Base-by-base conservation (phyloP, 2,113 vertebrate species). In the Myotis davidii region DNA sequence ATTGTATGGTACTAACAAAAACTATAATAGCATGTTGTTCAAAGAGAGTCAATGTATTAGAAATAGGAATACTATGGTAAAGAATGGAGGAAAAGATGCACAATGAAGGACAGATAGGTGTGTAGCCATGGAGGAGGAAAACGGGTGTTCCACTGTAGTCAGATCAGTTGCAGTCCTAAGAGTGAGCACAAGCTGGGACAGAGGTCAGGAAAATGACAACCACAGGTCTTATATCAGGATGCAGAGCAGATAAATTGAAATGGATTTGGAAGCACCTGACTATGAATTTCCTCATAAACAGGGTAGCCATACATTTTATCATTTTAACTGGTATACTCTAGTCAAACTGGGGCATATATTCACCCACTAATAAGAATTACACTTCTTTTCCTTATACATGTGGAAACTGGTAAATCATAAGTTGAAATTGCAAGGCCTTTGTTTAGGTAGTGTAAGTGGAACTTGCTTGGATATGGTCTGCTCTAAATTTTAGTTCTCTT, bases 401-500 rank as follows among this genome's bases (percentile, higher is more conserved):
- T 79, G 29, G n/a, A 77, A 86, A 67, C 6, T 9, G 7, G 65
- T 17, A 59, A 86, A 93, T 16, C 29, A 42, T 18, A 73, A 50
- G 4, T 70, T 91, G 39, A 61, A 69, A 39, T 20, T 11, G 2
- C 4, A 73, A 88, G 37, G 81, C 25, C n/a, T 95, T 91, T 74
- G 70, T 83, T 93, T 92, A 61, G 56, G 37, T 20, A 39, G 18
- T 34, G 16, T 39, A 92, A n/a, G 25, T 64, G 20, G 48, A 89
- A 34, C 37, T 20, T 48, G n/a, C 50, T 86, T 86, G 50, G 37
- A 56, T 82, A 72, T 9, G 52, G 18, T 64, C 17, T 67, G 64
- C 42, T 95, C 70, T 87, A 81, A 90, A 88, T 85, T 92, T 78
- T 52, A 84, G 37, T 50, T 93, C 13, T 90, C n/a, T 76, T 37